phyloP scores from a whole-genome alignment of 2,113 vertebrate species.

The Hypanus sabinus region DNA sequence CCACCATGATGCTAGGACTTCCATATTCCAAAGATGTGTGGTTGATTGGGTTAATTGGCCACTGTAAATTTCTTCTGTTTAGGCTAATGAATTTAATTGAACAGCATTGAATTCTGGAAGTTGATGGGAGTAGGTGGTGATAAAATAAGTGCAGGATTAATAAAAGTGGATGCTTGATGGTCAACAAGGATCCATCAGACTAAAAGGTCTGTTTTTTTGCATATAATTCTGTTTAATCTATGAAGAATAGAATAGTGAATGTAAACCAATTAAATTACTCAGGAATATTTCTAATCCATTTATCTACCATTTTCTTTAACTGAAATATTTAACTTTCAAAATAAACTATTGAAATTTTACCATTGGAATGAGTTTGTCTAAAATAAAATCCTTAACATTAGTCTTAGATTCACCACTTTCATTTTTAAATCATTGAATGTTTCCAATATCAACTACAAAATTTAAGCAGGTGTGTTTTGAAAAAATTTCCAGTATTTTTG shows the following conservation, averaged over 20 bases:
- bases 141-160: no score
- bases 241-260: background rate
- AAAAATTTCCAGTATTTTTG: background rate
- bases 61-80: no score
- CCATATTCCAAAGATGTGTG: no score
- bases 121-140: no score
- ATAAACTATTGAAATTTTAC: background rate
- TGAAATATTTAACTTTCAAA: background rate
- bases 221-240: background rate
- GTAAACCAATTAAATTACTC: background rate
- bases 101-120: no score
- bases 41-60: no score
- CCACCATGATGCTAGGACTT: no score
- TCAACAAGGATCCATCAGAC: no score
- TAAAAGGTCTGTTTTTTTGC: no score
- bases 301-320: background rate
- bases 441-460: background rate
- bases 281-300: background rate
- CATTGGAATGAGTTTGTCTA: background rate
- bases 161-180: no score
- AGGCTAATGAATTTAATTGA: no score
- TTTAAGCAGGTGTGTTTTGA: background rate
- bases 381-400: background rate
- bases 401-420: no score
- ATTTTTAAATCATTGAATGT: background rate